phyloP scores from a whole-genome alignment of 2,797 vertebrate species.

The Poecilia wingei region DNA sequence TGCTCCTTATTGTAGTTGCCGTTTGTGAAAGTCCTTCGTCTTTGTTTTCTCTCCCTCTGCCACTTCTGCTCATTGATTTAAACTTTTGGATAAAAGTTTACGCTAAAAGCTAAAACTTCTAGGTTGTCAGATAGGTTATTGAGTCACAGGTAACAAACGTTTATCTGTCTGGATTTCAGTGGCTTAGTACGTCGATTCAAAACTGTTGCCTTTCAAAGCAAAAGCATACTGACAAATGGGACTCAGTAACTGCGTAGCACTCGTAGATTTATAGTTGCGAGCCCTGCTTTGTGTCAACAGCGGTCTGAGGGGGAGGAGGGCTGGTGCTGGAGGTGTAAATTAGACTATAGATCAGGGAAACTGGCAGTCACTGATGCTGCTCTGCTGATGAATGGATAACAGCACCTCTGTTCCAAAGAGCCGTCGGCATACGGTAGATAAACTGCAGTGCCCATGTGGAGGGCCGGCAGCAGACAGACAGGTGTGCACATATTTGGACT shows the following conservation, averaged over 20 bases:
- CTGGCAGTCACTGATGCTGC: constrained; percentile 49
- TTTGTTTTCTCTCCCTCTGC: constrained; percentile 25
- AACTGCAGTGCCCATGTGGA: constrained; percentile 44
- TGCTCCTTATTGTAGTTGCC: constrained; percentile 28
- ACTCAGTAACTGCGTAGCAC: constrained; percentile 11
- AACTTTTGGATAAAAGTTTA: constrained; percentile 16
- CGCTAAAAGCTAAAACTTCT: constrained; percentile 30
- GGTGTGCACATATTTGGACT: constrained; percentile 17
- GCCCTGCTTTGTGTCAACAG: constrained; percentile 50
- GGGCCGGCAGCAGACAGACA: constrained; percentile 41
- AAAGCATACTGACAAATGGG: constrained; percentile 23
- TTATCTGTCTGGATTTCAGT: constrained; percentile 11
- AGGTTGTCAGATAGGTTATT: constrained; percentile 19
- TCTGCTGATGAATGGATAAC: constrained; percentile 68
- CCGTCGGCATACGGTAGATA: constrained; percentile 64
- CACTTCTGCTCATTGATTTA: constrained; percentile 23
- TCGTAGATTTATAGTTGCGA: constrained; percentile 55
- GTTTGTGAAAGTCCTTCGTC: constrained; percentile 34
- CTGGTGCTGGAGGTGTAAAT: constrained; percentile 61
- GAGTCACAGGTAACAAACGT: constrained; percentile 1
- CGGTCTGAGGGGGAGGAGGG: constrained; percentile 35
- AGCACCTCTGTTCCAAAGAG: constrained; percentile 52
- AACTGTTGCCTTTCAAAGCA: constrained; percentile 32
- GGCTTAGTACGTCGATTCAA: constrained; percentile 20
- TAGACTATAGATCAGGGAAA: constrained; percentile 58